Base-by-base conservation (phyloP, 2,113 vertebrate species). In the Nesoenas mayeri region DNA sequence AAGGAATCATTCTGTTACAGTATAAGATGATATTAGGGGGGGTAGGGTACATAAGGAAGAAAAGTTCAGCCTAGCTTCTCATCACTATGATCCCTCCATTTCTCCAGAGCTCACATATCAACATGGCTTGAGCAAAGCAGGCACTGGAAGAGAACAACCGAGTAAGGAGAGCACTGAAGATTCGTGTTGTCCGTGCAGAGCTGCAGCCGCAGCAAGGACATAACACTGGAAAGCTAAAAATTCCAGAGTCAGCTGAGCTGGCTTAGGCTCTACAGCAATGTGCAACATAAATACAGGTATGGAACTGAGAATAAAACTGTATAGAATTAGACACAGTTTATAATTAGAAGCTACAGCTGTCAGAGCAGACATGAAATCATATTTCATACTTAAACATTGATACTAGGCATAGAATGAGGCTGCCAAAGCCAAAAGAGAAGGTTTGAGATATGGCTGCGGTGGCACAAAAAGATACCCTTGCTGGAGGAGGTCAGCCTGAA, bases 261-360 rank as follows among this genome's bases (percentile, higher is more conserved):
- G 84, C 91, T 94, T 54, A 93, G 80, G 54, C 78, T 92, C 56
- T 92, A 40, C 66, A 95, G 92, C 86, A 94, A 94, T 72, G 83
- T 96, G 92, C 88, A 93, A 94, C 80, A 92, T 75, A 95, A 91
- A 95, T 86, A 77, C 93, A 96, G 92, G 91, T 95, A 91, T 96
- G 91, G 95, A 97, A 96, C 78, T 42, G 57, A 95, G 83, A 92
- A 84, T 87, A 89, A 96, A 94, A 93, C 7, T 4, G 44, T 77
- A 54, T 51, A 82, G 92, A 96, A 89, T 92, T 96, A 94, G 88
- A 92, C 22, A 64, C 32, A 51, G 73, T 82, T 84, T 96, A 97
- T 96, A 92, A 93, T 93, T 96, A 94, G 95, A 95, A 96, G 66
- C 83, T 72, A 85, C 93, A 96, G 93, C 92, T 96, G 92, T 91